Conservation (phyloP, 2,113 vertebrate genomes). For the Macrotus californicus region DNA sequence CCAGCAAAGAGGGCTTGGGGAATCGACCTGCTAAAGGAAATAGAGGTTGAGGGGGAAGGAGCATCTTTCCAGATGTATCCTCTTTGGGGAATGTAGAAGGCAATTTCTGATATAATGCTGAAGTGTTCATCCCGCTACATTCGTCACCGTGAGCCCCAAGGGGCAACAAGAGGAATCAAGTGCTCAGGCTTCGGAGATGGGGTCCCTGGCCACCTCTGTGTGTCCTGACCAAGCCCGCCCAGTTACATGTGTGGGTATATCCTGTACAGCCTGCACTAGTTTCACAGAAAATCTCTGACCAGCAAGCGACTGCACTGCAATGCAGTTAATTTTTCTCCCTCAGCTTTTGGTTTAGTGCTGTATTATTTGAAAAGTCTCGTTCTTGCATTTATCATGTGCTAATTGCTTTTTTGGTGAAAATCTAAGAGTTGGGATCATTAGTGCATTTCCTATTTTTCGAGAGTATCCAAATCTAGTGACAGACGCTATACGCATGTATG, state of each 20-base stretch:
- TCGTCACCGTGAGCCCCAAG: not conserved
- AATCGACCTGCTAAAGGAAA: not conserved
- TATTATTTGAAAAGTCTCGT: slow-evolving; percentile 37
- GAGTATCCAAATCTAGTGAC: not conserved
- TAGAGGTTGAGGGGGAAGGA: too few species aligned
- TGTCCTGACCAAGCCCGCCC: not conserved
- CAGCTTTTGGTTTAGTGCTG: not conserved
- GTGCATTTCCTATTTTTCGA: not conserved
- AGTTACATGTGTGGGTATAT: not conserved
- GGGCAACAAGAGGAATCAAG: not conserved
- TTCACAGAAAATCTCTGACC: not conserved
- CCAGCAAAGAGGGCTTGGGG: not conserved
- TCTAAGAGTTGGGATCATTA: not conserved
- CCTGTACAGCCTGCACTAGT: not conserved
- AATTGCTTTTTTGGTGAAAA: not conserved
- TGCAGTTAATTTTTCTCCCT: not conserved
- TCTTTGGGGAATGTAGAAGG: not conserved
- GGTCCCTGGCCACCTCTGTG: not conserved
- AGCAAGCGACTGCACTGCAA: not conserved
- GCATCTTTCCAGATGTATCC: not conserved
- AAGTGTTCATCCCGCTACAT: not conserved
- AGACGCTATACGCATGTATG: not conserved
- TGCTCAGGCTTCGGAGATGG: not conserved
- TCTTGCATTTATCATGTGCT: slow-evolving; percentile 28
- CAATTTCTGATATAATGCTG: too few species aligned